These are phyloP conservation scores for Lycaena phlaeas DNA, from an alignment of 2,888 invertebrate genomes.

Conservation along the genomic window DNA sequence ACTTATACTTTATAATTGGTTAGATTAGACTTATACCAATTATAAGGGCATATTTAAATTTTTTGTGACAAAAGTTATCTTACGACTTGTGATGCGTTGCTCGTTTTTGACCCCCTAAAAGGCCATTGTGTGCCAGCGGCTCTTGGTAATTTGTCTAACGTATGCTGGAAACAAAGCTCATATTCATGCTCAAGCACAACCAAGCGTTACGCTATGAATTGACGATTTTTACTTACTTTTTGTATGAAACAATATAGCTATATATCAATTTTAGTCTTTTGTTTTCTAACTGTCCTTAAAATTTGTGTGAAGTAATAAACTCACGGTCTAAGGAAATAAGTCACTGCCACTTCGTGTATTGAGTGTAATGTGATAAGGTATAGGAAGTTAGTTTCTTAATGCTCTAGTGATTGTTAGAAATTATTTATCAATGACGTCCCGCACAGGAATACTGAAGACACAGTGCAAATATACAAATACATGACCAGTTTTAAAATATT, in stretches of 20 bases:
- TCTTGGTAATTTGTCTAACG: slow-evolving; percentile 51
- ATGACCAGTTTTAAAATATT: neutral
- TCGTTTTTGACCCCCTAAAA: slow-evolving; percentile 30
- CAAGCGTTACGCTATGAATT: slow-evolving; percentile 36
- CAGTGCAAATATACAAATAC: no score
- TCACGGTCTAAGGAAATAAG: no score
- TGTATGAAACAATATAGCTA: neutral
- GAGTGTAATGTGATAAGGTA: no score
- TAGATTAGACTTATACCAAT: no score
- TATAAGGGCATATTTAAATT: no score
- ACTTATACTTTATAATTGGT: no score
- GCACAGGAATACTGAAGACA: no score
- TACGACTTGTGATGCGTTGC: slow-evolving; percentile 26
- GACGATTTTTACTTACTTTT: slow-evolving; percentile 31
- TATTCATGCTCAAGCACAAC: slow-evolving; percentile 32
- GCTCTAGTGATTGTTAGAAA: neutral
- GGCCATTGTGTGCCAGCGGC: slow-evolving; percentile 37
- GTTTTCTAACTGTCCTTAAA: neutral
- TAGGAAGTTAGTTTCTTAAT: neutral
- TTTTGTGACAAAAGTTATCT: neutral
- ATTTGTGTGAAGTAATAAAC: no score
- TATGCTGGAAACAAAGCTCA: slow-evolving; percentile 41
- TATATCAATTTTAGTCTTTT: neutral
- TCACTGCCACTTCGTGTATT: no score
- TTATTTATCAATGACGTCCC: neutral